Evolutionary conservation across 1,140 invertebrate species (phyloP).

Genomic region (Drosophila fuyamai): DNA sequence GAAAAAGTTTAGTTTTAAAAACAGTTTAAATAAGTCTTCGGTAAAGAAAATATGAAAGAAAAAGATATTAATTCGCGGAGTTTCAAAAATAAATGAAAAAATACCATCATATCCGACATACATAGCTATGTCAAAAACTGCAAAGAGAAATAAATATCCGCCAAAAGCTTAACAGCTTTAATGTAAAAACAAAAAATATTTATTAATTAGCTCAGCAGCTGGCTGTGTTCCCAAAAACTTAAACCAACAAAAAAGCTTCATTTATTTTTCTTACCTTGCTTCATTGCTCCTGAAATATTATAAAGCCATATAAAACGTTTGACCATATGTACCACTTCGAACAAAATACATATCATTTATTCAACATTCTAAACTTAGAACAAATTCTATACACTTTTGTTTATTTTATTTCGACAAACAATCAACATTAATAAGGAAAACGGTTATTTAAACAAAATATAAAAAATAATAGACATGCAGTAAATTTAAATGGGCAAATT

Average conservation of each 20-base stretch:
- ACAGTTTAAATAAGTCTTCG: not conserved
- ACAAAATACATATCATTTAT: slow-evolving; percentile 71
- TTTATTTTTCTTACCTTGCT: slow-evolving; percentile 14
- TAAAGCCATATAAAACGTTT: slow-evolving; percentile 4
- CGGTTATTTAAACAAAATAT: slow-evolving; percentile 6
- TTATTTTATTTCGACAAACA: slow-evolving; percentile 33
- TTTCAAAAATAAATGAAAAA: not conserved
- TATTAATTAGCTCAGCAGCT: slow-evolving; percentile 43
- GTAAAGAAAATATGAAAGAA: not conserved
- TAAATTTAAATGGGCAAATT: slow-evolving; percentile 31
- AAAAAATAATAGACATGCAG: slow-evolving; percentile 22
- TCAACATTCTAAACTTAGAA: slow-evolving; percentile 30
- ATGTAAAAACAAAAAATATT: slow-evolving; percentile 8
- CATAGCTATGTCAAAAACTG: slow-evolving; percentile 4
- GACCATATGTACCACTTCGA: slow-evolving; percentile 10
- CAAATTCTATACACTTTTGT: slow-evolving; percentile 20
- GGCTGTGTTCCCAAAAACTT: slow-evolving; percentile 39
- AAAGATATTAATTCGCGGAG: slow-evolving; percentile 2
- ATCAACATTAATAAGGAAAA: slow-evolving; percentile 33
- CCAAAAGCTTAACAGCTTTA: slow-evolving; percentile 37
- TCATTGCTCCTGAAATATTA: slow-evolving; percentile 9
- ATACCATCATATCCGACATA: not conserved
- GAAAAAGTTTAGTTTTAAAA: too few species aligned
- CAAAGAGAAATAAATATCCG: slow-evolving; percentile 21
- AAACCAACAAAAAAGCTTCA: not conserved